Percentiles rank a stretch among this genome's conserved stretches.
phyloP scores from a whole-genome alignment of 2,797 vertebrate species.

The Anguilla megastoma region DNA sequence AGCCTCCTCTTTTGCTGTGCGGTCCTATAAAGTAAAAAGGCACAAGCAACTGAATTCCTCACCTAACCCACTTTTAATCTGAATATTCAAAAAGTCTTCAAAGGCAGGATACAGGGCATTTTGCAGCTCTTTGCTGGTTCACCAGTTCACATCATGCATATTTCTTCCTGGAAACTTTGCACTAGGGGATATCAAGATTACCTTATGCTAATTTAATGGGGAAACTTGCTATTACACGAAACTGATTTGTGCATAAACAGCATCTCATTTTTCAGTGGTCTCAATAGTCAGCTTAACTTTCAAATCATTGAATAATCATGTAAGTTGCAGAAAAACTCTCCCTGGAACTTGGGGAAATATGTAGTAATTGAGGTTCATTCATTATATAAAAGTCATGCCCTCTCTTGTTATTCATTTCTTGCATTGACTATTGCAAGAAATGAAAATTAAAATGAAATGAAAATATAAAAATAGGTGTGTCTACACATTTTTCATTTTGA shows the following conservation, averaged over 20 bases:
- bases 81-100: slow-evolving; percentile 21
- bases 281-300: not conserved
- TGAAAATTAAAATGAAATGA: too few relatives aligned
- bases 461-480: too few relatives aligned
- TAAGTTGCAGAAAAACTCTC: not conserved
- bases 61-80: slow-evolving; percentile 25
- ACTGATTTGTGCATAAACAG: slow-evolving; percentile 7
- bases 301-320: slow-evolving; percentile 15
- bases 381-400: not conserved
- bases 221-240: not conserved
- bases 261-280: slow-evolving; percentile 2
- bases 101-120: not conserved
- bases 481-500: not conserved
- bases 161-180: slow-evolving; percentile 21
- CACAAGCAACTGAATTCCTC: slow-evolving; percentile 23
- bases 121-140: slow-evolving; percentile 9
- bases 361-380: not conserved
- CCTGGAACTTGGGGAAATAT: not conserved
- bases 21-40: slow-evolving; percentile 20
- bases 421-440: not conserved
- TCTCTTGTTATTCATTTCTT: not conserved
- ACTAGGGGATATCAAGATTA: not conserved
- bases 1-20: not conserved
- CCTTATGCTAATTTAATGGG: slow-evolving; percentile 21
- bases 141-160: slow-evolving; percentile 15